These are phyloP conservation scores for Clarias macrocephalus DNA, from an alignment of 2,113 vertebrate species.

Conservation along the genomic window DNA sequence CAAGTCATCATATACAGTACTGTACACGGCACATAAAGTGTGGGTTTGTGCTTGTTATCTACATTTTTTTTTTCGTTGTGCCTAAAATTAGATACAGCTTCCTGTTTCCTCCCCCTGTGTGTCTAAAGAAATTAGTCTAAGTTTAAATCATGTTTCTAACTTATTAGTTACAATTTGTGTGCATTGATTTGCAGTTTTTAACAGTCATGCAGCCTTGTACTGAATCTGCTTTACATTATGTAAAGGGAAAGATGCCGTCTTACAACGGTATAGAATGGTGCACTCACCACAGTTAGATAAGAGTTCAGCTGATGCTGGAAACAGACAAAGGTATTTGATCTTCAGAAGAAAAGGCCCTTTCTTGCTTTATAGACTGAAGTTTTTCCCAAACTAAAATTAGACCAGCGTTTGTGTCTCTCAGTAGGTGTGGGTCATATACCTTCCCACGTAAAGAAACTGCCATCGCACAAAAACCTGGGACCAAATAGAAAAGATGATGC, in stretches of 20 bases:
- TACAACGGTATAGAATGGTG: background rate
- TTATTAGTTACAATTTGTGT: background rate
- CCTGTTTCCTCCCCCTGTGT: background rate
- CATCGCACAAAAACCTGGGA: conserved; percentile 29
- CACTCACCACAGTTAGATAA: conserved; percentile 28
- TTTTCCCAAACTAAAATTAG: conserved; percentile 32
- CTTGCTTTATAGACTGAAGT: conserved; percentile 33
- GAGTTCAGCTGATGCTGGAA: conserved; percentile 29
- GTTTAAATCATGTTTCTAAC: background rate
- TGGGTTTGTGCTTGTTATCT: background rate
- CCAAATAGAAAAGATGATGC: conserved; percentile 33
- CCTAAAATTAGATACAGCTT: background rate
- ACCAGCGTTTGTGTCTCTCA: conserved; percentile 16
- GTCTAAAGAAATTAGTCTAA: background rate
- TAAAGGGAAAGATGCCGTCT: background rate
- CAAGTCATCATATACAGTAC: background rate
- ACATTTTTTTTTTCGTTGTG: background rate
- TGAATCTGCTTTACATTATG: conserved; percentile 5
- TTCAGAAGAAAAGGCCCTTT: conserved; percentile 29
- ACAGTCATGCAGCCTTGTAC: background rate
- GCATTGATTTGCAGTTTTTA: background rate
- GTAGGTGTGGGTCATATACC: conserved; percentile 46
- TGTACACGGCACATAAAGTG: background rate
- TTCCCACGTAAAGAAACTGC: conserved; percentile 39
- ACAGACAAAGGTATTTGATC: conserved; percentile 29